Conservation (phyloP, 2,888 invertebrate genomes). For the Diplazon laetatorius region DNA sequence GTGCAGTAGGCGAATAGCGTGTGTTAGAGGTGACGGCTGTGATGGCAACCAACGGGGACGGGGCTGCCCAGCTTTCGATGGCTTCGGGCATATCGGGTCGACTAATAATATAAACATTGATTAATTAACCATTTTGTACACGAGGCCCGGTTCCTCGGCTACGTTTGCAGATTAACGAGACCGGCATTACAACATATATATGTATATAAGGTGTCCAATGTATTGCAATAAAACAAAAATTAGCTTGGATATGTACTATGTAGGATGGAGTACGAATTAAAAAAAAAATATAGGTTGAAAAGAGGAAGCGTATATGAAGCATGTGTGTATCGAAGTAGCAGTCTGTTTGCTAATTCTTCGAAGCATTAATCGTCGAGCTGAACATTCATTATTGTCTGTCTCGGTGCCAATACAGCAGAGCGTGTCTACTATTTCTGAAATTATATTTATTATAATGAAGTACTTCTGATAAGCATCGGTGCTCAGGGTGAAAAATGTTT, state of each 20-base stretch:
- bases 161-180: conserved; percentile 70
- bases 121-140: conserved; percentile 78
- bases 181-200: conserved; percentile 55
- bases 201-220: conserved; percentile 11
- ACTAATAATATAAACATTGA: conserved; percentile 79
- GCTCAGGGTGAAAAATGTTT: background rate
- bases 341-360: conserved; percentile 52
- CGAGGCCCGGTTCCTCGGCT: conserved; percentile 53
- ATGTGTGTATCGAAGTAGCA: conserved; percentile 56
- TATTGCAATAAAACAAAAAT: conserved; percentile 29
- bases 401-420: conserved; percentile 45
- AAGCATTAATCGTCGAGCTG: conserved; percentile 57
- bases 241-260: background rate
- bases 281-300: conserved; percentile 27
- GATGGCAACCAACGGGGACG: conserved; percentile 62
- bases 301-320: conserved; percentile 54
- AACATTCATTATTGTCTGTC: conserved; percentile 60
- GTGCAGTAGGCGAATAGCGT: conserved; percentile 24
- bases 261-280: conserved; percentile 12
- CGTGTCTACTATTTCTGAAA: conserved; percentile 3
- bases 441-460: conserved; percentile 35
- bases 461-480: background rate
- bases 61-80: conserved; percentile 45
- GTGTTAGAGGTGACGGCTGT: conserved; percentile 62
- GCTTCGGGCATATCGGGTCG: conserved; percentile 64